Evolutionary conservation across 2,113 vertebrate species (phyloP), one percentile per base, ranked within the genome.

Genomic region (Cyphotilapia sp.): DNA sequence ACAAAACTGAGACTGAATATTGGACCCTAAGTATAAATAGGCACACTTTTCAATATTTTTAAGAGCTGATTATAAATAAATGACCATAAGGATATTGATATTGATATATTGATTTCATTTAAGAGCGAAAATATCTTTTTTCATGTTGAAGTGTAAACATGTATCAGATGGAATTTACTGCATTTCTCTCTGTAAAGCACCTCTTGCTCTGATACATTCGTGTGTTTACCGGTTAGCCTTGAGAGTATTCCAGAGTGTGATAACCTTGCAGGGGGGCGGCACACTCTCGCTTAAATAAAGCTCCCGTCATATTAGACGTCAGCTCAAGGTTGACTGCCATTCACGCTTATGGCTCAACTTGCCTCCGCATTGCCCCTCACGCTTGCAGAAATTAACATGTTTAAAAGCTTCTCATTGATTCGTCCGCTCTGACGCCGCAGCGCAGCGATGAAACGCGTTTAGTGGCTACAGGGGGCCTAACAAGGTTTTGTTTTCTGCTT

Each of bases 251-350:
- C 14, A 40, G 19, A 78, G 84, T 82, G 76, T 4, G 71, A 84
- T 91, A 80, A 92, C 89, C 88, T 91, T 82, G 84, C 71, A 66
- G 45, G 81, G 83, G 29, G 59, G 82, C 3, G 11, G 22, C 35
- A 16, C 71, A 63, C 69, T 80, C 80, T 87, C 24, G 57, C 88
- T 87, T 66, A 82, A 38, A 84, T 80, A 80, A 45, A 27, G 74
- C 84, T 53, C 33, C 24, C n/a, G 71, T 27, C 40, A n/a, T 85
- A 56, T 17, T 84, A 40, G 74, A 59, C 5, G 66, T 84, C 85
- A 88, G 91, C 90, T 87, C 89, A 94, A 90, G 92, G 93, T 89
- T 92, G 82, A 29, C 85, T 88, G 86, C 87, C 83, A 83, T 93
- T 92, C 85, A 88, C 81, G 89, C 71, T 87, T 80, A 85, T 88